Base-by-base conservation (phyloP, 2,888 invertebrate species). In the Nephrotoma appendiculata region DNA sequence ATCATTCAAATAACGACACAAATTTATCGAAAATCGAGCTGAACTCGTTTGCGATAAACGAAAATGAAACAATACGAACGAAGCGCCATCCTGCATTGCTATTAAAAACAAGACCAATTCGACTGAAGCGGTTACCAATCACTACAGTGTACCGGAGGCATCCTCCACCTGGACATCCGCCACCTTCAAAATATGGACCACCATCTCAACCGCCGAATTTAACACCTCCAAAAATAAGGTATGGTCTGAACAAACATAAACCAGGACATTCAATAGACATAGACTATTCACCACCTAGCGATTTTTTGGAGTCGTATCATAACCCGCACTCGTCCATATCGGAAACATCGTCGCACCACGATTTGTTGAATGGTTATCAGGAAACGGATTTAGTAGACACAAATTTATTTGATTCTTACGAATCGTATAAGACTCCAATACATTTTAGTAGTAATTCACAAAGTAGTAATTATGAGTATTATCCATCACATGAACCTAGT, bases 81-180 rank as follows among this genome's bases (percentile, higher is more conserved):
- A 89, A 90, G 41, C 89, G 91, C 9, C 91, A 91, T 87, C 91
- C 91, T 2, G 90, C 91, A 0, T 88, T 88, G 6, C 88, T 88
- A n/a, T 88, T 89, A 83, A 88, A 89, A 1, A 89, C 89, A 41
- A 89, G 89, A 71, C 88, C 89, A 83, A 88, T 88, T 12, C 88
- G 89, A 6, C 85, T 88, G 3, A 91, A 90, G 86, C 86, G 87
- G 5, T 89, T 89, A 6, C 88, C 89, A 57, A 90, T 90, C 83
- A 88, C 89, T 3, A 19, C 41, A 12, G 88, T 90, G 3, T 87
- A 89, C 5, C 91, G 91, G 87, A 87, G 87, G 5, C 89, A 89
- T 5, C 90, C 90, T 88, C 88, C 89, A 45, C 4, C 43, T 6
- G 19, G 31, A 45, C 48, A 44, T 31, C 31, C 31, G 9, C 71